A percentile compares a stretch with the other conserved stretches of the same genome.
Conservation (phyloP, 2,888 invertebrate genomes). For the Meandrusa payeni region DNA sequence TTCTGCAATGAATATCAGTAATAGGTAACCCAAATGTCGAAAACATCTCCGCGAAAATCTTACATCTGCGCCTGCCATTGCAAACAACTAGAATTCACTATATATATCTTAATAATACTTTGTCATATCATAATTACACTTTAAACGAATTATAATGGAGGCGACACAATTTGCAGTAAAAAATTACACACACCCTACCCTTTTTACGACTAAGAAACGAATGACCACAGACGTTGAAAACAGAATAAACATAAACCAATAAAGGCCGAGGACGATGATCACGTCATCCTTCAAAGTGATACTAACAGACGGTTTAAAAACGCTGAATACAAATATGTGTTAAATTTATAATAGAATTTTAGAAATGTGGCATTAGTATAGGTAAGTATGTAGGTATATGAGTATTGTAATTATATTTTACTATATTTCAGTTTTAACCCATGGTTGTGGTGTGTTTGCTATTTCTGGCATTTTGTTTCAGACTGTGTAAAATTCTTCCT, state of each 20-base stretch:
- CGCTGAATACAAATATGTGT: slow-evolving; percentile 4
- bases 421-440: too few species aligned
- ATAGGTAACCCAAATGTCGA: slow-evolving; percentile 54
- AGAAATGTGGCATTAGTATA: too few species aligned
- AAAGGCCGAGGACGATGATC: not conserved
- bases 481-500: too few species aligned
- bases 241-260: too few species aligned
- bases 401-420: too few species aligned
- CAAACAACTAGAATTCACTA: slow-evolving; percentile 45
- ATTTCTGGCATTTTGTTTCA: too few species aligned
- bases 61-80: slow-evolving; percentile 51
- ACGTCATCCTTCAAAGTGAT: slow-evolving; percentile 14
- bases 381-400: too few species aligned
- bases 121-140: slow-evolving; percentile 59
- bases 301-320: slow-evolving; percentile 1
- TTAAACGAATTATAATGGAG: slow-evolving; percentile 27
- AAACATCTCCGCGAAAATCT: slow-evolving; percentile 48
- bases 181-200: slow-evolving; percentile 30
- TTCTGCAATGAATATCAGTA: slow-evolving; percentile 52
- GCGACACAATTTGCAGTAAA: slow-evolving; percentile 26
- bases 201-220: slow-evolving; percentile 29
- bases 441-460: too few species aligned
- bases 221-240: slow-evolving; percentile 9
- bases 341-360: too few species aligned
- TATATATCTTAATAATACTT: slow-evolving; percentile 35